Evolutionary conservation across 2,888 invertebrate genomes (phyloP).

Genomic region (Melieria omissa): DNA sequence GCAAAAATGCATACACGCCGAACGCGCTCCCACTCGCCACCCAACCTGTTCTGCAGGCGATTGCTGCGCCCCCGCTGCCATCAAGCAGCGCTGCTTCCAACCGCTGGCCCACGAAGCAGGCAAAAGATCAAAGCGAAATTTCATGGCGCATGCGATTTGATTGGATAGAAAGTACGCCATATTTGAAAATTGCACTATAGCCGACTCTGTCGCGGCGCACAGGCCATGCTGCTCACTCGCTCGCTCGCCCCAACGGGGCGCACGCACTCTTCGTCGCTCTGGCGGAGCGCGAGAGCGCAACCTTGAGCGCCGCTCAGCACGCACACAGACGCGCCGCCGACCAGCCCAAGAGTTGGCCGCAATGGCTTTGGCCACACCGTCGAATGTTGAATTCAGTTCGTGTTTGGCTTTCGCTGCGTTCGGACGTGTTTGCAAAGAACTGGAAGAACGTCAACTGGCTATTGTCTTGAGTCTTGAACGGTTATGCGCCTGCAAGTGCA

Average conservation of each 20-base stretch:
- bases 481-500: constrained; percentile 30
- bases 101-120: neutral
- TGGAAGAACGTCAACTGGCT: neutral
- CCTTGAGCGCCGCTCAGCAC: neutral
- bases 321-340: neutral
- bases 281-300: constrained; percentile 35
- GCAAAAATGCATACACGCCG: too few species aligned
- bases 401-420: constrained; percentile 63
- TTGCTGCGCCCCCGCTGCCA: neutral
- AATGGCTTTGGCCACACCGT: neutral
- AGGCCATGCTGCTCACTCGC: constrained; percentile 41
- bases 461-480: constrained; percentile 3
- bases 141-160: constrained; percentile 65
- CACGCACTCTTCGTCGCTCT: neutral
- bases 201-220: constrained; percentile 48
- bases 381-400: constrained; percentile 58
- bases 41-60: too few species aligned
- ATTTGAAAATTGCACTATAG: constrained; percentile 62
- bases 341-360: too few species aligned
- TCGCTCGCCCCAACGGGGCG: neutral
- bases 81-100: neutral
- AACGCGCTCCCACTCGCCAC: too few species aligned
- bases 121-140: constrained; percentile 39
- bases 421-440: constrained; percentile 58
- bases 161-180: constrained; percentile 66